Evolutionary conservation across 2,113 vertebrate species (phyloP).

Genomic region (Hydropotes inermis): DNA sequence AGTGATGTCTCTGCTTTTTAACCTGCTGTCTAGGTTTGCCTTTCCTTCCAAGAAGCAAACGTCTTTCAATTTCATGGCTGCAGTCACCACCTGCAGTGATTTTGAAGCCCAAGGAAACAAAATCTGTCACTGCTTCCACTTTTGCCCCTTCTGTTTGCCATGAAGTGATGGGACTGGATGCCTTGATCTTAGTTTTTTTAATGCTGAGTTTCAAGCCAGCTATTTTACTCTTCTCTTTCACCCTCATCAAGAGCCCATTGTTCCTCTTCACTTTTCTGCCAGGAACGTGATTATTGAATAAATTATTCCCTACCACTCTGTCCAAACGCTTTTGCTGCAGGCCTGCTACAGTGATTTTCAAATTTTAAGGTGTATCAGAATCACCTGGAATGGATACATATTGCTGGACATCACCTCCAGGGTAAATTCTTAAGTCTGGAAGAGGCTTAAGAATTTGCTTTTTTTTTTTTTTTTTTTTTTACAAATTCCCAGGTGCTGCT

Average conservation of each 20-base stretch:
- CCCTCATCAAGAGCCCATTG: not conserved
- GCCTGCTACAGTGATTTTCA: not conserved
- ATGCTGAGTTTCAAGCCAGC: not conserved
- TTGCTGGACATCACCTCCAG: too few species aligned
- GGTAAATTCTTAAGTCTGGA: not conserved
- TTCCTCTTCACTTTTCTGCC: not conserved
- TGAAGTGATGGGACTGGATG: not conserved
- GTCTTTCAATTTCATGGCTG: not conserved
- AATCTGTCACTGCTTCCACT: not conserved
- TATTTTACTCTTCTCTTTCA: not conserved
- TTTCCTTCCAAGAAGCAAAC: not conserved
- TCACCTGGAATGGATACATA: not conserved
- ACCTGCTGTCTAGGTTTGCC: not conserved
- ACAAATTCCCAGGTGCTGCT: not conserved
- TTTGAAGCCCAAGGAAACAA: not conserved
- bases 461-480: not conserved
- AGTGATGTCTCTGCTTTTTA: not conserved
- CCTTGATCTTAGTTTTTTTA: not conserved
- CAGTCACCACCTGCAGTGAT: not conserved
- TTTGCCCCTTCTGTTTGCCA: not conserved
- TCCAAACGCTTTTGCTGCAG: not conserved
- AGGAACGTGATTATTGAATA: not conserved
- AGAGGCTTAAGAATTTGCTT: not conserved
- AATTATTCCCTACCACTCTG: not conserved
- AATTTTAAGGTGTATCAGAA: not conserved